Evolutionary conservation across 2,888 invertebrate species (phyloP), one percentile per base, ranked within the genome.

Genomic region (Cylindroiulus punctatus): DNA sequence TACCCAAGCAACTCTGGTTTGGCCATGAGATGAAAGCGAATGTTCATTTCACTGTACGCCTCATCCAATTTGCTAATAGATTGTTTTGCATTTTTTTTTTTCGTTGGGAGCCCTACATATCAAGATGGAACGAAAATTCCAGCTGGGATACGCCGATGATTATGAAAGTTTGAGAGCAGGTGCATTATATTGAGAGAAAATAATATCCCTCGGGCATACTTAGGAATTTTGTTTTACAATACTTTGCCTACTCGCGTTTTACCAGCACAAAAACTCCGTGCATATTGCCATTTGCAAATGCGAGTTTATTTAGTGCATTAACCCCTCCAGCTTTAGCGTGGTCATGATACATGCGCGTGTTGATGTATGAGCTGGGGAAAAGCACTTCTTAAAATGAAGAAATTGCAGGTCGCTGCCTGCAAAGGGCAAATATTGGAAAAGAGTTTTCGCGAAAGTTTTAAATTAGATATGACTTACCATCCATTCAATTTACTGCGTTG

Each of bases 401-500:
- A 82, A 42, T 82, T 82, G 36, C 42, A 40, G 82, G 82, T 36
- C 42, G 36, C 32, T 82, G 82, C 65, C 65, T 65, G 65, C 10
- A 82, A 82, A 40, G 42, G 82, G 82, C 40, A 82, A 40, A 82
- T 82, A 82, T 82, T 40, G 82, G 82, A 42, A 40, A 82, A 82
- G 36, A 42, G 22, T 36, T 36, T 40, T 82, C 36, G 36, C 14
- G 42, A 82, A 36, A 82, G 19, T 82, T 82, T 19, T 82, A 82
- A 82, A 82, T 82, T 82, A 82, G 82, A 82, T 82, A 82, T 82
- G 82, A 82, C 82, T 82, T 82, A 82, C 82, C 42, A 82, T 82
- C 42, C 36, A 82, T 82, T 36, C 42, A 82, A 36, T 82, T 82
- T 82, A 19, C 82, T 32, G 82, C 40, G 8, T 82, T 10, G 82